Evolutionary conservation across 2,797 vertebrate genomes (phyloP).

Genomic region (Buphagus erythrorhynchus): DNA sequence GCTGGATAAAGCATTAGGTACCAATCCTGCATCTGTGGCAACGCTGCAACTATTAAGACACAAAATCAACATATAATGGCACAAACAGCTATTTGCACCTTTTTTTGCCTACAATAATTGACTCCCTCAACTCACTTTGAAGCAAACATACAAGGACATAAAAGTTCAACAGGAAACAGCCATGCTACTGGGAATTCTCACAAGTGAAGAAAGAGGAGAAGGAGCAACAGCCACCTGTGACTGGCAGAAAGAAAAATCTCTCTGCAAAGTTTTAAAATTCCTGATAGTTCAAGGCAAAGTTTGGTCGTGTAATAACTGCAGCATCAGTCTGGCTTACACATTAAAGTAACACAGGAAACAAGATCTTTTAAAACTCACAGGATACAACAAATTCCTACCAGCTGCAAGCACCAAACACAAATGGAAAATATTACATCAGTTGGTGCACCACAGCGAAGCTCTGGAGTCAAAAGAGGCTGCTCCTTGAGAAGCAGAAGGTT

Average conservation of each 20-base stretch:
- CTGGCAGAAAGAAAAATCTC: background rate
- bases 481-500: background rate
- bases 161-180: background rate
- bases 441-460: background rate
- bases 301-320: background rate
- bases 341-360: background rate
- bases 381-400: background rate
- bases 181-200: background rate
- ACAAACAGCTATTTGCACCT: background rate
- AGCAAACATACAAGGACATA: background rate
- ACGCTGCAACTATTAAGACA: background rate
- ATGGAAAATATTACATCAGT: background rate
- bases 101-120: background rate
- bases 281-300: background rate
- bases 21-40: background rate
- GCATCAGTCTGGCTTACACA: background rate
- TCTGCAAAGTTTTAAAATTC: background rate
- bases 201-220: background rate
- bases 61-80: background rate
- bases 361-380: background rate
- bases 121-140: background rate
- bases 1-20: background rate
- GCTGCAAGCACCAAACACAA: background rate
- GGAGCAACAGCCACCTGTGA: background rate
- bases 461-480: background rate